phyloP scores from a whole-genome alignment of 1,140 invertebrate species.

The Drosophila azteca region DNA sequence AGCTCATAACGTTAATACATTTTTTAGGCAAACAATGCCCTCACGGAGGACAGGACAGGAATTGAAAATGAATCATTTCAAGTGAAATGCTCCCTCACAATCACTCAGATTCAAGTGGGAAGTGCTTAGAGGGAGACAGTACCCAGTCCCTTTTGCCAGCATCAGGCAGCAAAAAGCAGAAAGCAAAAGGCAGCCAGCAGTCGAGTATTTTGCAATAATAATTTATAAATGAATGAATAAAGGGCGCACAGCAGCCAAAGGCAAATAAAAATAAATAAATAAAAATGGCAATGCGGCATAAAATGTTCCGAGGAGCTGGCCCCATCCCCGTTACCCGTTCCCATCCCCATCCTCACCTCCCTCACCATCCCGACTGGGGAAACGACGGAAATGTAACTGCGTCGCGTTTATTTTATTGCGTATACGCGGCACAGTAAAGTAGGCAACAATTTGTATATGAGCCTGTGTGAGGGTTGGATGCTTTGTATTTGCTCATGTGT shows the following conservation, averaged over 20 bases:
- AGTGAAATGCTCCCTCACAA: constrained; percentile 49
- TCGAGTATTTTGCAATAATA: constrained; percentile 65
- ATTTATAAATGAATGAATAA: constrained; percentile 82
- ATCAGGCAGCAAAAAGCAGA: no score
- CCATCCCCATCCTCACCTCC: neutral
- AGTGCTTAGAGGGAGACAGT: constrained; percentile 42
- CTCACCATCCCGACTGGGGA: constrained; percentile 1
- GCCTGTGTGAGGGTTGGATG: constrained; percentile 21
- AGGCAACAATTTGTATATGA: constrained; percentile 59
- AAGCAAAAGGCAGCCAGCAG: no score
- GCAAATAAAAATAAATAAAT: constrained; percentile 75
- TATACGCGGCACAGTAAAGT: constrained; percentile 70
- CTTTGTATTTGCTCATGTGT: constrained; percentile 51
- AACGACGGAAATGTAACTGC: constrained; percentile 70
- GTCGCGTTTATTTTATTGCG: constrained; percentile 81
- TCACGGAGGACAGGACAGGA: constrained; percentile 19
- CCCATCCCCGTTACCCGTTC: constrained; percentile 5
- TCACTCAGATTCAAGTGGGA: constrained; percentile 34
- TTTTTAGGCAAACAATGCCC: constrained; percentile 60
- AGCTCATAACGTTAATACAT: constrained; percentile 67
- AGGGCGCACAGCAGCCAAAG: constrained; percentile 61
- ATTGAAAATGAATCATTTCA: constrained; percentile 63
- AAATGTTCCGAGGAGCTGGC: constrained; percentile 65
- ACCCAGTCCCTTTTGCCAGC: constrained; percentile 19
- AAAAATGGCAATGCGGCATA: constrained; percentile 78